Conservation (phyloP, 2,797 vertebrate genomes). For the Bradypodion pumilum region DNA sequence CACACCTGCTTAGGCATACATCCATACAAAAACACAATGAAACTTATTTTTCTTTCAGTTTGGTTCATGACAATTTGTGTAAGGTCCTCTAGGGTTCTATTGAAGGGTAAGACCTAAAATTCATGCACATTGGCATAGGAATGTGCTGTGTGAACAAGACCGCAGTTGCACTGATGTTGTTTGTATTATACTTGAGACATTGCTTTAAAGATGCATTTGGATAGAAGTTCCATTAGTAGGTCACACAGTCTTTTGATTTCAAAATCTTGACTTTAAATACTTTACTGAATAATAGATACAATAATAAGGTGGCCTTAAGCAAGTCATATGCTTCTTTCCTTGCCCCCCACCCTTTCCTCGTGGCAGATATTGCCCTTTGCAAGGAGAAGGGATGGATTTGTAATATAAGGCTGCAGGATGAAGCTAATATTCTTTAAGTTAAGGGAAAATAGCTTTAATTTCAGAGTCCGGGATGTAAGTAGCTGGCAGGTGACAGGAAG, state of each 20-base stretch:
- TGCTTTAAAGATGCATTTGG: neutral
- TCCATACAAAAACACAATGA: neutral
- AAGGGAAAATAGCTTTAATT: neutral
- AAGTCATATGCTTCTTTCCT: neutral
- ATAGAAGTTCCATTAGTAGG: neutral
- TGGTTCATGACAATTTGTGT: neutral
- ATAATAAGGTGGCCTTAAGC: neutral
- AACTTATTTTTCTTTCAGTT: neutral
- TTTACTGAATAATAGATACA: slow-evolving; percentile 17
- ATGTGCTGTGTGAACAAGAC: neutral
- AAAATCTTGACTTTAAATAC: neutral
- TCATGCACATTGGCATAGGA: no score
- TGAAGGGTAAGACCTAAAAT: neutral
- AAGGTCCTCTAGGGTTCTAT: neutral
- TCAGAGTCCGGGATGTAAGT: no score
- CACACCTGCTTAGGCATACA: neutral
- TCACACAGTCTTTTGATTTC: neutral
- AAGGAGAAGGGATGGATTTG: neutral
- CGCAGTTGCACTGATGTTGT: neutral
- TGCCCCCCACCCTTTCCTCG: neutral
- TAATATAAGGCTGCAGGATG: neutral
- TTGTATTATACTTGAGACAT: neutral
- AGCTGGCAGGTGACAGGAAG: no score
- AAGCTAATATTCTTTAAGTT: neutral
- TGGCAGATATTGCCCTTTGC: neutral